Conservation (phyloP, 2,797 vertebrate genomes). For the Neosilurus mollespiculum region DNA sequence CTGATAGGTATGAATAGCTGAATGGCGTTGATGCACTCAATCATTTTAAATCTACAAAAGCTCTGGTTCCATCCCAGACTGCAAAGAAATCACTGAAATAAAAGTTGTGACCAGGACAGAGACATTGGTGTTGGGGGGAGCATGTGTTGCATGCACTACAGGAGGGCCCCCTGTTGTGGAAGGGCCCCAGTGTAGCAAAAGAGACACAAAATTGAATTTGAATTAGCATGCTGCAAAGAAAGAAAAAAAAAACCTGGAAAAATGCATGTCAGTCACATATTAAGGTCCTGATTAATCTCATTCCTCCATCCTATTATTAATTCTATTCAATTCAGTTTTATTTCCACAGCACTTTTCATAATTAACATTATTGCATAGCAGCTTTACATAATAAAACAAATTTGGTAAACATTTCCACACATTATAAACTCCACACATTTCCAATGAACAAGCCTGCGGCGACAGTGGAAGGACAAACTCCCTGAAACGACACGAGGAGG, state of each 20-base stretch:
- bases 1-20: slow-evolving; percentile 24
- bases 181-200: neutral
- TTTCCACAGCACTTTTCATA: no score
- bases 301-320: neutral
- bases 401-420: no score
- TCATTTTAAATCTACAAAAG: neutral
- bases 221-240: neutral
- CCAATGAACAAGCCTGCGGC: no score
- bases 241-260: neutral
- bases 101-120: neutral
- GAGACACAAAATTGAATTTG: no score
- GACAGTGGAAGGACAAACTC: no score
- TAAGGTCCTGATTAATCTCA: neutral
- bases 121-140: neutral
- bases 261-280: neutral
- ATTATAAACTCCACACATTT: no score
- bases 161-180: neutral
- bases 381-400: no score
- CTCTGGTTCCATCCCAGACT: neutral
- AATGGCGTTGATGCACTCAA: neutral
- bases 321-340: no score
- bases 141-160: neutral
- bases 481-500: no score
- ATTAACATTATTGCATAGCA: no score
- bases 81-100: neutral